A percentile compares a stretch with the other conserved stretches of the same genome.
These are phyloP conservation scores for Cinclus cinclus DNA, from an alignment of 2,113 vertebrate genomes.

Conservation along the genomic window DNA sequence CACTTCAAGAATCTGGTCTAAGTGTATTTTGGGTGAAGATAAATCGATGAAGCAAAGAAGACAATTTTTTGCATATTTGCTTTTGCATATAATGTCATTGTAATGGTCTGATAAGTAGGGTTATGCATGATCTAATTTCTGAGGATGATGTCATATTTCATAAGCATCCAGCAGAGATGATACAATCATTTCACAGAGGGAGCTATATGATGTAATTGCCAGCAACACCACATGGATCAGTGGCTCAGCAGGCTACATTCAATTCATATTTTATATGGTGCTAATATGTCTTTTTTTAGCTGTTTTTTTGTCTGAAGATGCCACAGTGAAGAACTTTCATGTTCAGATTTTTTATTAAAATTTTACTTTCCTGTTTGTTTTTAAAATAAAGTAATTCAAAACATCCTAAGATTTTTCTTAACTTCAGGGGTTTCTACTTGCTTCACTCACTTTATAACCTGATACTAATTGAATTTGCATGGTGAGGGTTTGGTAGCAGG, in stretches of 20 bases:
- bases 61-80: not conserved
- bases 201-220: slow-evolving; percentile 39
- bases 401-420: not conserved
- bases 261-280: not conserved
- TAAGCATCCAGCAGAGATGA: slow-evolving; percentile 39
- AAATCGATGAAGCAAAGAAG: not conserved
- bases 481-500: rapidly evolving
- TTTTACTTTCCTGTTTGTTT: not conserved
- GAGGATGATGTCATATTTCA: slow-evolving; percentile 60
- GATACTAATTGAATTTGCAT: not conserved
- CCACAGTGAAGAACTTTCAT: not conserved
- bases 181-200: slow-evolving; percentile 44
- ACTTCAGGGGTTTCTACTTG: not conserved
- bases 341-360: not conserved
- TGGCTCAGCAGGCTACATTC: slow-evolving; percentile 24
- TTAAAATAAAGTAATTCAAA: not conserved
- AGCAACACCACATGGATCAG: slow-evolving; percentile 13
- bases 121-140: slow-evolving; percentile 15
- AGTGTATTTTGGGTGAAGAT: not conserved
- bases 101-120: not conserved
- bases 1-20: not conserved
- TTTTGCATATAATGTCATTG: not conserved
- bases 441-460: not conserved
- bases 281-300: not conserved
- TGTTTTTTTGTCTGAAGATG: not conserved